Conservation (phyloP, 2,797 vertebrate genomes). For the Carapus acus region DNA sequence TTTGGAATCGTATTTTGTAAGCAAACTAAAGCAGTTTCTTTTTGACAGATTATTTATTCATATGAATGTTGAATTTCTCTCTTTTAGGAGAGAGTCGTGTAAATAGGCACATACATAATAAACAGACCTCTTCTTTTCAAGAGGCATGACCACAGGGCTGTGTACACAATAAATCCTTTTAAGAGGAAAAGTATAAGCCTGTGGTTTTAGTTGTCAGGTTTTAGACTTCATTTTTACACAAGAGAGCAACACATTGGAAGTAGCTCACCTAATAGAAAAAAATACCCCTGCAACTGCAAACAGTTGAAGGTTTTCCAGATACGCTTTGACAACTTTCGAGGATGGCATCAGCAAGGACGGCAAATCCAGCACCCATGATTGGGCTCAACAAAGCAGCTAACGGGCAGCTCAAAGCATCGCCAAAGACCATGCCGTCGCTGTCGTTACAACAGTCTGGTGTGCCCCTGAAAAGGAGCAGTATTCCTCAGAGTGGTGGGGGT, state of each 20-base stretch:
- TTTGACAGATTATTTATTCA: slow-evolving; percentile 69
- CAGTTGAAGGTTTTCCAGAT: slow-evolving; percentile 10
- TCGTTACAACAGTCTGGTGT: slow-evolving; percentile 40
- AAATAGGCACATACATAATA: slow-evolving; percentile 56
- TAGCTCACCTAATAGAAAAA: slow-evolving; percentile 3
- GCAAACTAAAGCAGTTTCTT: slow-evolving; percentile 18
- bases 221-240: slow-evolving; percentile 51
- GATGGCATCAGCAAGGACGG: slow-evolving; percentile 72
- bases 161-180: slow-evolving; percentile 43
- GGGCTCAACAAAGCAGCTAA: slow-evolving; percentile 67
- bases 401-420: slow-evolving; percentile 60
- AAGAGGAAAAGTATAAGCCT: slow-evolving; percentile 27
- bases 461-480: slow-evolving; percentile 55
- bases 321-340: slow-evolving; percentile 20
- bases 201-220: slow-evolving; percentile 38
- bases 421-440: slow-evolving; percentile 47
- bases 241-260: slow-evolving; percentile 36
- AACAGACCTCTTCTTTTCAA: slow-evolving; percentile 68
- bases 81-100: slow-evolving; percentile 74
- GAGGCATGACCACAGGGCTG: slow-evolving; percentile 54
- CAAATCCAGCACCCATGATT: slow-evolving; percentile 65
- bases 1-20: slow-evolving; percentile 19
- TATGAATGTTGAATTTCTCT: slow-evolving; percentile 71
- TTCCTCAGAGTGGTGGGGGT: slow-evolving; percentile 64
- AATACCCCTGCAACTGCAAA: slow-evolving; percentile 10